Base-by-base conservation (phyloP, 1,140 invertebrate genomes). In the Saccostrea cuccullata region DNA sequence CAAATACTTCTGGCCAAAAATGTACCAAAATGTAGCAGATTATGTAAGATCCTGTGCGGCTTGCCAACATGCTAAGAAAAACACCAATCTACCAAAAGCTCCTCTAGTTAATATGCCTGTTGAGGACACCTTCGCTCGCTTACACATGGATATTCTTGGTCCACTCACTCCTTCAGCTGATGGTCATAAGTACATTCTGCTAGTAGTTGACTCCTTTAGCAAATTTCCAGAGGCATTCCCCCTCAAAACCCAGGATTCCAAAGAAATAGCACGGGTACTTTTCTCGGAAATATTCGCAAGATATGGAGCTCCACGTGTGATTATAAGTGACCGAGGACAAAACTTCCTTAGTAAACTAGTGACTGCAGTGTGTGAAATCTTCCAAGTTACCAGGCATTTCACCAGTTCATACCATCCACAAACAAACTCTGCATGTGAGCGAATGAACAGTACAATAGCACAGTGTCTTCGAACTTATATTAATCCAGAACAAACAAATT, bases 221-320 rank as follows among this genome's bases (percentile, higher is more conserved):
- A 20, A 77, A n/a, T 77, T 13, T 13, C 40, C 23, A 40, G 91
- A 92, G 55, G 90, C 88, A 9, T 89, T 90, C 36, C 89, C 90
- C 36, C 23, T 91, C 20, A 67, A 70, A n/a, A 89, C 87, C 11
- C 84, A 88, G 55, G 88, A 87, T 55, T 64, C 88, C 9, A 84
- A 58, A 23, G 89, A 91, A 84, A 40, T 89, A 23, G 91, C 89
- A 58, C 20, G 12, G 0, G 85, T 87, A 6, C 58, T 91, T 13
- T 90, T 83, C 23, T 83, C 83, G 47, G 90, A 91, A 82, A 87
- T 90, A 1, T 87, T 90, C 55, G 87, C 90, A 73, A 85, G 90
- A n/a, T 91, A 87, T 86, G 89, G 90, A 40, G 86, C 86, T 20
- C 90, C 90, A n/a, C 12, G 77, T 47, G 82, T 40, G 26, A 36